Conservation (phyloP, 2,113 vertebrate genomes). For the Lamprologus sp. region DNA sequence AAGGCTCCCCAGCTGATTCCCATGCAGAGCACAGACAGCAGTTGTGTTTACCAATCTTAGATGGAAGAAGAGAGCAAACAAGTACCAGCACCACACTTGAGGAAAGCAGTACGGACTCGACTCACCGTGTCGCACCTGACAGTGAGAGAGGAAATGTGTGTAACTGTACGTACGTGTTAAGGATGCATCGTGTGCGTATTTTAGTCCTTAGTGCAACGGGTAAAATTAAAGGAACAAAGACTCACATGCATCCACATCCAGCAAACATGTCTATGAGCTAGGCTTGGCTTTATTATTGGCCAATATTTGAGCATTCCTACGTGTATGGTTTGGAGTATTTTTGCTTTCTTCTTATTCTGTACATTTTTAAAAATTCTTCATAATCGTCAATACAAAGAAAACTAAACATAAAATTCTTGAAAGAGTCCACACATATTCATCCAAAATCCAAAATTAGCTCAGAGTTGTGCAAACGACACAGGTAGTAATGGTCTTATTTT, state of each 20-base stretch:
- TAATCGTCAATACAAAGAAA: neutral
- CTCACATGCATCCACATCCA: neutral
- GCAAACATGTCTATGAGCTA: neutral
- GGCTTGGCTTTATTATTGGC: neutral
- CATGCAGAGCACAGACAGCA: slow-evolving; percentile 55
- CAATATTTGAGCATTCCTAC: neutral
- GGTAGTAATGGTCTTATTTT: neutral
- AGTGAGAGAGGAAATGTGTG: neutral
- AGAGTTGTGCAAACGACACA: neutral
- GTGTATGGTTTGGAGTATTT: neutral
- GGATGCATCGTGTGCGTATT: neutral
- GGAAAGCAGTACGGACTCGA: slow-evolving; percentile 14
- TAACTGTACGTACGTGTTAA: neutral
- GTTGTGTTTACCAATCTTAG: slow-evolving; percentile 60
- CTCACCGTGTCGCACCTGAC: slow-evolving; percentile 9
- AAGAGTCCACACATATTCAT: neutral
- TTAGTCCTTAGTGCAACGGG: neutral
- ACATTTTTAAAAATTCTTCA: neutral
- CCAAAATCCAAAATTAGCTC: neutral
- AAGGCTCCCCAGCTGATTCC: slow-evolving; percentile 39
- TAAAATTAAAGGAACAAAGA: neutral
- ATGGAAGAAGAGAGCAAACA: slow-evolving; percentile 56
- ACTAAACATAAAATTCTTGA: neutral
- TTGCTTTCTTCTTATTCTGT: neutral
- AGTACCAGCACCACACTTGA: slow-evolving; percentile 25